Base-by-base conservation (phyloP, 2,888 invertebrate species). In the Deilephila porcellus region DNA sequence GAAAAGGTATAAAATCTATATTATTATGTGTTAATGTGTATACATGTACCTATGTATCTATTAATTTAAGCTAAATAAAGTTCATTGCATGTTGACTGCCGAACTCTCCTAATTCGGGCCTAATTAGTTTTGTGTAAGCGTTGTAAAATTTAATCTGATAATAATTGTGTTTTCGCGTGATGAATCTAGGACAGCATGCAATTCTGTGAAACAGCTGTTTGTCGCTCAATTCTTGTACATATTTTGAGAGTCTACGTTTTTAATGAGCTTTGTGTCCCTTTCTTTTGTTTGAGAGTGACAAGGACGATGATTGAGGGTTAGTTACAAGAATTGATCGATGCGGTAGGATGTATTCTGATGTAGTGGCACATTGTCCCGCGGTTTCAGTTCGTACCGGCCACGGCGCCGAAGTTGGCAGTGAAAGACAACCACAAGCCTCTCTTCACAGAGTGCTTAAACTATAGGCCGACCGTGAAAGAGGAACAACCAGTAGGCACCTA, bases 341-440 rank as follows among this genome's bases (percentile, higher is more conserved):
- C 3, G 34, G 63, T 67, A 67, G 67, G 67, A 67, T 74, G 70
- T 80, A 77, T 84, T 85, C 82, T 88, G 81, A 88, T 82, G 83
- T 86, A 86, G 88, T 85, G 82, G 88, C 83, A 86, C 83, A 83
- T 80, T 79, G 80, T 82, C 82, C 85, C 79, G 83, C 85, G 80
- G 79, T 93, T 93, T 89, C 94, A 94, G 94, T 92, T 90, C 77
- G 81, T 87, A 77, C 83, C 92, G 74, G 90, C 85, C 76, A 80
- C 88, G 73, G 82, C 89, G 74, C 89, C 90, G 79, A 93, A 94
- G 86, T 86, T 94, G 62, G 89, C 92, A 4, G 93, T 94, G 56
- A 94, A 93, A 89, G 96, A 98, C 91, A 98, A 98, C 91, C 97
- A 98, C 88, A 98, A 98, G 86, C 99, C 99, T 1, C 96, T 97